These are phyloP conservation scores for Rhinichthys osculus DNA, from an alignment of 2,797 vertebrate genomes.

Conservation along the genomic window DNA sequence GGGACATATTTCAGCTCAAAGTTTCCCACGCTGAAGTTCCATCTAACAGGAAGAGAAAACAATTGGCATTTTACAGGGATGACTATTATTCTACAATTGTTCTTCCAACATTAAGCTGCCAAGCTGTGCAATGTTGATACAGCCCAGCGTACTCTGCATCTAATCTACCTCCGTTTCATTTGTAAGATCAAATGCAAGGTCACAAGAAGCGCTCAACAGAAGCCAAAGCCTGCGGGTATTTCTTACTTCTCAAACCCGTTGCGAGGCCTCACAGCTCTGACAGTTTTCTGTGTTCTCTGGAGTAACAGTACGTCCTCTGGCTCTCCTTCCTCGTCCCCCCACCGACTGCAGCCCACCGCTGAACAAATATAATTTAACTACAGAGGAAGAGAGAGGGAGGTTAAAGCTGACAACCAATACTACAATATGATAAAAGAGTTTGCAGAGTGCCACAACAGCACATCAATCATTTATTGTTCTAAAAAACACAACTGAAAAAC, in stretches of 20 bases:
- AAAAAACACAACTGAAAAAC: background rate
- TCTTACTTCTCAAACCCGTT: constrained; percentile 94
- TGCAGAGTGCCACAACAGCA: background rate
- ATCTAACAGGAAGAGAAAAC: constrained; percentile 75
- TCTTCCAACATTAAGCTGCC: background rate
- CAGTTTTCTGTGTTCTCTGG: constrained; percentile 96
- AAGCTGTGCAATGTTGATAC: constrained; percentile 3
- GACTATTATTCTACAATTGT: background rate
- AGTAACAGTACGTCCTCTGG: constrained; percentile 90
- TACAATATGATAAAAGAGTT: constrained; percentile 28
- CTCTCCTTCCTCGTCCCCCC: constrained; percentile 87
- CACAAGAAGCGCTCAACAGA: constrained; percentile 27
- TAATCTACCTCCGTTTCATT: background rate
- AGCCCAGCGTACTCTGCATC: background rate
- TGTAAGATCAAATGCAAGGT: constrained; percentile 38
- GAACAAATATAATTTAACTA: constrained; percentile 97
- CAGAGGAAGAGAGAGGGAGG: constrained; percentile 35
- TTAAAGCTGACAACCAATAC: constrained; percentile 22
- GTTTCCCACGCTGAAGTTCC: constrained; percentile 99
- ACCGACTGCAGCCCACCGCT: constrained; percentile 89
- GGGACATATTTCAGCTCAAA: constrained; percentile 92
- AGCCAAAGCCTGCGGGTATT: constrained; percentile 9
- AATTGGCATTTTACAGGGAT: background rate
- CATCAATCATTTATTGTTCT: constrained; percentile 30
- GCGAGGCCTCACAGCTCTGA: constrained; percentile 92